Percentiles rank a stretch among this genome's conserved stretches.
These are phyloP conservation scores for Xenopus petersii DNA, from an alignment of 2,797 vertebrate species.

Conservation along the genomic window DNA sequence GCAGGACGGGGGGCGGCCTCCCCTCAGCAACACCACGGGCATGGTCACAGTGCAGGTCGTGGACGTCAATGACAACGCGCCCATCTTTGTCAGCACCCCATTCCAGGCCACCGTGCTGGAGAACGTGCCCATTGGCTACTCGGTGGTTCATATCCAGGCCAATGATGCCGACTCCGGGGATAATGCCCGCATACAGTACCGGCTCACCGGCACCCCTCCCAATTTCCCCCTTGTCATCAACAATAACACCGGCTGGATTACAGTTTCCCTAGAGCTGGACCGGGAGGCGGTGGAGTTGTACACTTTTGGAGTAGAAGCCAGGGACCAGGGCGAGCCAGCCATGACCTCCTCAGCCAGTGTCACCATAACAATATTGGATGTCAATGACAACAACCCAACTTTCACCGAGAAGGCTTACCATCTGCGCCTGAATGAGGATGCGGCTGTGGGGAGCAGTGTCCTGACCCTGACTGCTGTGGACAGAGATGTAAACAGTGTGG, in stretches of 20 bases:
- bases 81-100: slow-evolving; percentile 96
- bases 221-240: slow-evolving; percentile 91
- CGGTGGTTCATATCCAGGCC: slow-evolving; percentile 91
- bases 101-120: slow-evolving; percentile 93
- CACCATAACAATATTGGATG: slow-evolving; percentile 88
- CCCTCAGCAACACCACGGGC: slow-evolving; percentile 88
- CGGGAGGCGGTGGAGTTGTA: slow-evolving; percentile 87
- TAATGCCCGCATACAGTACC: slow-evolving; percentile 86
- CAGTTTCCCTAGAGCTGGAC: slow-evolving; percentile 81
- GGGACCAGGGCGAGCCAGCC: slow-evolving; percentile 81
- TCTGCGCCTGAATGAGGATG: slow-evolving; percentile 91
- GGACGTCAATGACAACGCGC: slow-evolving; percentile 92
- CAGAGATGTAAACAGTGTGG: slow-evolving; percentile 88
- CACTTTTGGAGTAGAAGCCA: slow-evolving; percentile 88
- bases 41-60: slow-evolving; percentile 90
- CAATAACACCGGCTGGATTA: slow-evolving; percentile 95
- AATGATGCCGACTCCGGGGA: slow-evolving; percentile 91
- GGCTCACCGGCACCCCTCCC: slow-evolving; percentile 71
- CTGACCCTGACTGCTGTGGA: slow-evolving; percentile 86
- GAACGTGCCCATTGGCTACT: slow-evolving; percentile 86
- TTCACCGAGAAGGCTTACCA: slow-evolving; percentile 89
- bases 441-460: slow-evolving; percentile 87
- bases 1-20: slow-evolving; percentile 92
- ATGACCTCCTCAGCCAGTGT: slow-evolving; percentile 94
- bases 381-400: slow-evolving; percentile 90